Evolutionary conservation across 2,113 vertebrate genomes (phyloP), one percentile per base, ranked within the genome.

Genomic region (Limanda limanda): DNA sequence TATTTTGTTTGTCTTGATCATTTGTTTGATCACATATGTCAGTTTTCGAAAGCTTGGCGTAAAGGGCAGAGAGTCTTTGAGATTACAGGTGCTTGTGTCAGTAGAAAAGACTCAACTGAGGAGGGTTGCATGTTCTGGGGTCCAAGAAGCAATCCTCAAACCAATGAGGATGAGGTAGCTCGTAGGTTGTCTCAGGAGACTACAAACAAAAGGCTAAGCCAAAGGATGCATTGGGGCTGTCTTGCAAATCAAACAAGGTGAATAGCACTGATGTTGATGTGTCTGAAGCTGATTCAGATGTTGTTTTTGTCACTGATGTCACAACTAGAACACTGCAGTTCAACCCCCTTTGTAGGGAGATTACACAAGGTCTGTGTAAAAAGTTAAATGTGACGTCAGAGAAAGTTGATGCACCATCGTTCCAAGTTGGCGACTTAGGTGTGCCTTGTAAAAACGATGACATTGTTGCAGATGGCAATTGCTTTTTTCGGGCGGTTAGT

Each of bases 111-210:
- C 0, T 27, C 25, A 27, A 27, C 0, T 1, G 1, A 1, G 2
- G 2, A 27, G 3, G 25, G 4, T 27, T 3, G 0, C 1, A 3
- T 27, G 25, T 0, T 3, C 1, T 1, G 3, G 1, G 1, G 2
- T 27, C 25, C 25, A 25, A 25, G 1, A 25, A 25, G 2, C 25
- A 25, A 2, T 25, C 25, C 25, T 2, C 25, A 1, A 25, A 3
- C 3, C 25, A 25, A 25, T 25, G 25, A 25, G 25, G 25, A 25
- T 25, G 25, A 2, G 25, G 25, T 25, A n/a, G n/a, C n/a, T n/a
- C n/a, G n/a, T n/a, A n/a, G n/a, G n/a, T n/a, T n/a, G n/a, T n/a
- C 27, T 4, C 27, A 27, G 25, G 4, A 27, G 25, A 27, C 25
- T 27, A 27, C 27, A 5, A 51, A 17, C 4, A 17, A 51, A 20